Evolutionary conservation across 2,888 invertebrate species (phyloP).

Genomic region (Mythimna vitellina): DNA sequence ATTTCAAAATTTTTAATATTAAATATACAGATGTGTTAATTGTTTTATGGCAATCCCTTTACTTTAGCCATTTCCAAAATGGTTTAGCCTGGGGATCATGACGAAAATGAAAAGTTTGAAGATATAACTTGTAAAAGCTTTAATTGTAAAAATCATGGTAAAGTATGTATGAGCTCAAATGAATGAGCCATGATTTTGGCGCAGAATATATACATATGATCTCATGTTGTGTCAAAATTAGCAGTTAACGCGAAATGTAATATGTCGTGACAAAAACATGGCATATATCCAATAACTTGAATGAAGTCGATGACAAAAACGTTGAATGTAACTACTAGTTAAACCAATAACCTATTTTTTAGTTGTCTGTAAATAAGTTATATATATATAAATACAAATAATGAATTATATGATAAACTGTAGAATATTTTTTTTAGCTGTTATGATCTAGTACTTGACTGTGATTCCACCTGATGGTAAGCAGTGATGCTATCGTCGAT

Average conservation of each 20-base stretch:
- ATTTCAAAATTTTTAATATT: neutral
- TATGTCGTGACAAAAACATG: conserved; percentile 42
- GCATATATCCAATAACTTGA: conserved; percentile 50
- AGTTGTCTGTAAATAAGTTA: no score
- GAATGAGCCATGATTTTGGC: neutral
- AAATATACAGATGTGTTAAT: neutral
- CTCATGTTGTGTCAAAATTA: conserved; percentile 40
- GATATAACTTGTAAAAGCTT: neutral
- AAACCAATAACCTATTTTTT: conserved; percentile 23
- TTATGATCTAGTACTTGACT: no score
- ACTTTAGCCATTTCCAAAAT: neutral
- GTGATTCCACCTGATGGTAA: no score
- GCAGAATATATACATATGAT: conserved; percentile 13
- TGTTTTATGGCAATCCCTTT: neutral
- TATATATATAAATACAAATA: neutral
- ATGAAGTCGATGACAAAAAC: conserved; percentile 37
- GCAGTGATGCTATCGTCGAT: no score
- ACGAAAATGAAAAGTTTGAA: neutral
- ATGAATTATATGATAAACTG: neutral
- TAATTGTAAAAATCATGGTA: neutral
- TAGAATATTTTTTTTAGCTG: no score
- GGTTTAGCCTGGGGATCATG: neutral
- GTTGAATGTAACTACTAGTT: conserved; percentile 26
- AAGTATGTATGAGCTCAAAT: conserved; percentile 15
- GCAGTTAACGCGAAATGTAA: conserved; percentile 39